phyloP scores from a whole-genome alignment of 2,797 vertebrate genomes.

The Falco novaeseelandiae region DNA sequence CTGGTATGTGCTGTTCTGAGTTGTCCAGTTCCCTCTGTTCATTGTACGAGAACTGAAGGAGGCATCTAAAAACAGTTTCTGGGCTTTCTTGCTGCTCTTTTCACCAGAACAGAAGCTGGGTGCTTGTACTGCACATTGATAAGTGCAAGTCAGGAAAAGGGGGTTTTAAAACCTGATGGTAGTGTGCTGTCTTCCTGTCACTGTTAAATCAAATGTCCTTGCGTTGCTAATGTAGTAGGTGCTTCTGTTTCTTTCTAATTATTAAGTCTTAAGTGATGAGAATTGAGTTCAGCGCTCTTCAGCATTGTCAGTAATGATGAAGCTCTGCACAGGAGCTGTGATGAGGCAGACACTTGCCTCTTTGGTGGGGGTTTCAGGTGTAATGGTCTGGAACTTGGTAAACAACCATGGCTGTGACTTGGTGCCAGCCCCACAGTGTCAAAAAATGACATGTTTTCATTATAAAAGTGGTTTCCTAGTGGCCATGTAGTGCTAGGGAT shows the following conservation, averaged over 20 bases:
- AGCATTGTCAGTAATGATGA: neutral
- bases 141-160: neutral
- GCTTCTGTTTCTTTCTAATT: neutral
- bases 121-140: accelerated
- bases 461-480: neutral
- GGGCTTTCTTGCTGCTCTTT: neutral
- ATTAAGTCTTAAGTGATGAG: neutral
- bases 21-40: neutral
- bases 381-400: neutral
- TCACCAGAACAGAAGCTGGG: neutral
- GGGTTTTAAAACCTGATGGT: neutral
- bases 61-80: neutral
- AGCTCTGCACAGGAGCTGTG: neutral
- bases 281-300: neutral
- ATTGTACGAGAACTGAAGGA: accelerated
- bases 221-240: neutral
- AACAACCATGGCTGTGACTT: neutral
- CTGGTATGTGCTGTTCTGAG: neutral
- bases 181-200: neutral
- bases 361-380: neutral
- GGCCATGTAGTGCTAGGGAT: accelerated
- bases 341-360: accelerated
- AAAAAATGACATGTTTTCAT: neutral
- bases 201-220: neutral
- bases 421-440: accelerated